These are phyloP conservation scores for Sarcophaga bullata DNA, from an alignment of 1,140 invertebrate genomes.

Conservation along the genomic window DNA sequence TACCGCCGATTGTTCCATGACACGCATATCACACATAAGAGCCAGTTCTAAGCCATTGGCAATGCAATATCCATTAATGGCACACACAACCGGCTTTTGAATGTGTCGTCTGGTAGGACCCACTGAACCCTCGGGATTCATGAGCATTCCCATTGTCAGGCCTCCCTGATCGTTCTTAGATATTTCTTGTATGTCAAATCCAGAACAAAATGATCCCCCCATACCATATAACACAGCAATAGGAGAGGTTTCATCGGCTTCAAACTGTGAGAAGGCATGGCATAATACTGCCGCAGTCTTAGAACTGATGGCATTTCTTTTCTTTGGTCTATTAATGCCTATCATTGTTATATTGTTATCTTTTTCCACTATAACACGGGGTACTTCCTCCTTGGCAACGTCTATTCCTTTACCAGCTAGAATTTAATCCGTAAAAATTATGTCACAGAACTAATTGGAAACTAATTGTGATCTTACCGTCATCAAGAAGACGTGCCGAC, in stretches of 20 bases:
- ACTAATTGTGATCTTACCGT: not conserved
- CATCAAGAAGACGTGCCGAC: not conserved
- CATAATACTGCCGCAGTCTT: conserved; percentile 74
- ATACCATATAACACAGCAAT: conserved; percentile 86
- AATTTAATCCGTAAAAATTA: not conserved
- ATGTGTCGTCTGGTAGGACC: conserved; percentile 73
- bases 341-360: conserved; percentile 75
- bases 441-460: not conserved
- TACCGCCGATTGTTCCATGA: conserved; percentile 82
- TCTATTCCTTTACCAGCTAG: not conserved
- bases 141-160: conserved; percentile 58
- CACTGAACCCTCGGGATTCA: conserved; percentile 62
- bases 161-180: conserved; percentile 56
- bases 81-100: conserved; percentile 87
- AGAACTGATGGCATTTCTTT: conserved; percentile 82
- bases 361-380: conserved; percentile 61
- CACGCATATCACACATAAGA: conserved; percentile 87
- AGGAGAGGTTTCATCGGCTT: conserved; percentile 75
- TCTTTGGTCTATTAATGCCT: conserved; percentile 85
- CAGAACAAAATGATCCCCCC: conserved; percentile 91
- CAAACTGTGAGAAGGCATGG: conserved; percentile 81
- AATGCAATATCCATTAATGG: conserved; percentile 87
- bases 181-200: conserved; percentile 83
- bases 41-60: conserved; percentile 91
- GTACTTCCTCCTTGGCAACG: not conserved